Percentiles rank a stretch among this genome's conserved stretches.
Evolutionary conservation across 2,113 vertebrate species (phyloP).

Genomic region (Semnornis frantzii): DNA sequence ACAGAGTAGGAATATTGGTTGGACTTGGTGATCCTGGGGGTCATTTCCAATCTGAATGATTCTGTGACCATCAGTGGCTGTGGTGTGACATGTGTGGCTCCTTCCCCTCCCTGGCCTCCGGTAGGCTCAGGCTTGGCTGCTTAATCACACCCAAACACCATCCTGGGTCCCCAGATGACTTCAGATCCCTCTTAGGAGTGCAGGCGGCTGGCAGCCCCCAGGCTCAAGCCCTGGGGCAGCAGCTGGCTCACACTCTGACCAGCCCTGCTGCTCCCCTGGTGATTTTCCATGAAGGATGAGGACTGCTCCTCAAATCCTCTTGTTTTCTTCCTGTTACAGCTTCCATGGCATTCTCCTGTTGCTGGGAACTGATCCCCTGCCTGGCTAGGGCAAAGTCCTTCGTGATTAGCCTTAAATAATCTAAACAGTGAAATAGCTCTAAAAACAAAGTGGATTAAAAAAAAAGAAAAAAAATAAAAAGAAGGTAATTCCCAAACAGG

Average conservation of each 20-base stretch:
- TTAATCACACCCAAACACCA: not conserved
- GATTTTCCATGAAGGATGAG: not conserved
- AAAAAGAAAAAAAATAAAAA: too few relatives aligned
- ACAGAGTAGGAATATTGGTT: too few relatives aligned
- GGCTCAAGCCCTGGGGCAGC: not conserved
- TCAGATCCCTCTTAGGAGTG: not conserved
- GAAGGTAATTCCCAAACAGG: not conserved
- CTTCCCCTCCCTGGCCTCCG: not conserved
- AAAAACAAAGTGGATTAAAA: too few relatives aligned
- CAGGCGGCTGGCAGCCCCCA: fast-evolving
- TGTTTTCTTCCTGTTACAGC: not conserved
- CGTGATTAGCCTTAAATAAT: too few relatives aligned
- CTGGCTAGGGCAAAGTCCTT: not conserved
- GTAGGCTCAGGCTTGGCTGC: not conserved
- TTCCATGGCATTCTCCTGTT: fast-evolving
- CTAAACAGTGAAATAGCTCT: not conserved
- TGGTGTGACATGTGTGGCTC: not conserved
- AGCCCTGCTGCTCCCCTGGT: not conserved
- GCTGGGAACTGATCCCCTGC: not conserved
- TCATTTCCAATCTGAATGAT: too few relatives aligned
- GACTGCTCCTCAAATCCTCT: not conserved
- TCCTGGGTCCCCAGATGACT: not conserved
- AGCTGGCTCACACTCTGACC: fast-evolving
- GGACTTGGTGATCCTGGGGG: too few relatives aligned
- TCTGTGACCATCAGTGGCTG: not conserved